Percentiles rank a stretch among this genome's conserved stretches.
Evolutionary conservation across 2,888 invertebrate genomes (phyloP).

Genomic region (Scaptomyza caliginosa): DNA sequence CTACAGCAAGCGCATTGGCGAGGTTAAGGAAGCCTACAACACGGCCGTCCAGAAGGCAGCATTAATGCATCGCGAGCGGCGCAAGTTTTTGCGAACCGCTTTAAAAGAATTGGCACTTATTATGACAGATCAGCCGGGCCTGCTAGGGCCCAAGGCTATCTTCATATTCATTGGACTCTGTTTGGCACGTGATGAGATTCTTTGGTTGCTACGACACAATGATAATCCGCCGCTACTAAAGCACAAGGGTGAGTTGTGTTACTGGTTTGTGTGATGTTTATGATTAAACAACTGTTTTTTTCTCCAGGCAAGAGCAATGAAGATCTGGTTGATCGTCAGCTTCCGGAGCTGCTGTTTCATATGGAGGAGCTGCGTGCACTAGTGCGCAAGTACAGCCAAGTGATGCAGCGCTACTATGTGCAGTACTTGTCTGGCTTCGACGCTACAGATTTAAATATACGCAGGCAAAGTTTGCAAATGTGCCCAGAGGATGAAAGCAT

Average conservation of each 20-base stretch:
- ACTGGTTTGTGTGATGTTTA: background rate
- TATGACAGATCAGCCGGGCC: slow-evolving; percentile 97
- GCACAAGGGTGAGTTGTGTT: slow-evolving; percentile 87
- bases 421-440: slow-evolving; percentile 98
- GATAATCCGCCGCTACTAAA: slow-evolving; percentile 96
- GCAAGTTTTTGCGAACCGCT: slow-evolving; percentile 97
- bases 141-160: slow-evolving; percentile 98
- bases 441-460: slow-evolving; percentile 94
- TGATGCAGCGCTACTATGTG: slow-evolving; percentile 98
- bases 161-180: slow-evolving; percentile 98
- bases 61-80: slow-evolving; percentile 95
- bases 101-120: slow-evolving; percentile 97
- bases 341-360: slow-evolving; percentile 98
- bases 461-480: slow-evolving; percentile 92
- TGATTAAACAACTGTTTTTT: background rate
- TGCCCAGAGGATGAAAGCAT: slow-evolving; percentile 98
- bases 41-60: slow-evolving; percentile 96
- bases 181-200: slow-evolving; percentile 97
- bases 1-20: slow-evolving; percentile 94
- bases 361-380: slow-evolving; percentile 98
- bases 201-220: slow-evolving; percentile 97
- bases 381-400: slow-evolving; percentile 97
- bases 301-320: slow-evolving; percentile 88
- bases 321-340: slow-evolving; percentile 96
- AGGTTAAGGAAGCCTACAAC: slow-evolving; percentile 97